Conservation (phyloP, 2,888 invertebrate genomes). For the Villa cingulata region DNA sequence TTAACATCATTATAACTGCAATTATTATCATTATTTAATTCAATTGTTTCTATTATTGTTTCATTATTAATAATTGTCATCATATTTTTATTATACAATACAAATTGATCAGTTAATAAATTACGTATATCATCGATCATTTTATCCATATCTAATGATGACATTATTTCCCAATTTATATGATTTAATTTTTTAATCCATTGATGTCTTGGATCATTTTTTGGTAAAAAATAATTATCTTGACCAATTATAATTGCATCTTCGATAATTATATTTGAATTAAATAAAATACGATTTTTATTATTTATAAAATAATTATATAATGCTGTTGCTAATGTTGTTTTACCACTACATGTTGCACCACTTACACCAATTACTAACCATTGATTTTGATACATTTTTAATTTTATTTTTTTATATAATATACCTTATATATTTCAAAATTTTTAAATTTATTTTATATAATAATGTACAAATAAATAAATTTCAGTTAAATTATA, state of each 20-base stretch:
- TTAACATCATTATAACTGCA: too few relatives aligned
- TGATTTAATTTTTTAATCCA: constrained; percentile 51
- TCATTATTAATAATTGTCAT: too few relatives aligned
- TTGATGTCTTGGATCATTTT: constrained; percentile 50
- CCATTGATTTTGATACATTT: constrained; percentile 31
- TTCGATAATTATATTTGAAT: constrained; percentile 27
- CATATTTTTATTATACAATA: constrained; percentile 5
- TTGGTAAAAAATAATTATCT: constrained; percentile 60
- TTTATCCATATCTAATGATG: constrained; percentile 56
- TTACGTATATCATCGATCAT: constrained; percentile 48
- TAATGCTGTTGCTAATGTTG: constrained; percentile 50
- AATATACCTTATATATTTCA: too few relatives aligned
- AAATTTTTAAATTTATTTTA: too few relatives aligned
- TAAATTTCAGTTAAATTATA: too few relatives aligned
- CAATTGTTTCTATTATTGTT: not conserved
- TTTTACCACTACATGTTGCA: constrained; percentile 75
- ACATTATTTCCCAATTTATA: constrained; percentile 61
- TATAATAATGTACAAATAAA: too few relatives aligned
- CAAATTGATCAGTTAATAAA: constrained; percentile 25
- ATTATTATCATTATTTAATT: not conserved
- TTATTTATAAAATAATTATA: constrained; percentile 29
- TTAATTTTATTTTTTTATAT: too few relatives aligned
- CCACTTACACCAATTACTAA: constrained; percentile 59
- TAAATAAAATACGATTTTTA: constrained; percentile 25
- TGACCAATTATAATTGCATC: constrained; percentile 49